Percentiles rank a stretch among this genome's conserved stretches.
Conservation (phyloP, 2,797 vertebrate genomes). For the Centropyge bicolor region DNA sequence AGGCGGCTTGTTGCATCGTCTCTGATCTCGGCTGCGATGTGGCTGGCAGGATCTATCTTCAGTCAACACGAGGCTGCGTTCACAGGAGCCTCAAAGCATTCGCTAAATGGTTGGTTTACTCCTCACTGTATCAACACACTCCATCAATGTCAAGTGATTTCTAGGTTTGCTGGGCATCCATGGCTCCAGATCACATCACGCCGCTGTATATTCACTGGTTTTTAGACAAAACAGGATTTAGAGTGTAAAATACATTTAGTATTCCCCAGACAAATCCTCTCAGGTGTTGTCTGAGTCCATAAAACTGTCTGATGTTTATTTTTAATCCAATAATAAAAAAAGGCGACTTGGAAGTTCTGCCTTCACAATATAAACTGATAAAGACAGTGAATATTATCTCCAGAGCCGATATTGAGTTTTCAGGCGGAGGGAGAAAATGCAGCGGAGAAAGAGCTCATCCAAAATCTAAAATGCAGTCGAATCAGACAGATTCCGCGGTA, state of each 20-base stretch:
- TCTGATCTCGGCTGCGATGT: conserved; percentile 45
- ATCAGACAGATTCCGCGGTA: conserved; percentile 7
- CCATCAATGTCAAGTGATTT: conserved; percentile 35
- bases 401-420: conserved; percentile 41
- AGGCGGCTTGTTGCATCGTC: conserved; percentile 39
- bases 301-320: conserved; percentile 52
- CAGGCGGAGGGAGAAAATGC: conserved; percentile 36
- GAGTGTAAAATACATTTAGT: conserved; percentile 34
- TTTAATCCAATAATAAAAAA: conserved; percentile 65
- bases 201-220: conserved; percentile 38
- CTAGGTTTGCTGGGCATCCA: background rate
- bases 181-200: conserved; percentile 19
- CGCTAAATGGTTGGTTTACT: conserved; percentile 15
- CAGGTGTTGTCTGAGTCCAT: conserved; percentile 57
- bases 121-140: conserved; percentile 21
- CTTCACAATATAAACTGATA: conserved; percentile 30
- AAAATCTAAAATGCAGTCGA: conserved; percentile 34
- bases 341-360: conserved; percentile 46
- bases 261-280: conserved; percentile 60
- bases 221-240: conserved; percentile 30
- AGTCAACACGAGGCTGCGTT: conserved; percentile 18
- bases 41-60: conserved; percentile 30
- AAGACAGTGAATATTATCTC: conserved; percentile 34
- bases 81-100: conserved; percentile 25
- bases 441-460: conserved; percentile 1